Percentiles rank a stretch among this genome's conserved stretches.
Conservation (phyloP, 2,888 invertebrate genomes). For the Gastrophysa polygoni region DNA sequence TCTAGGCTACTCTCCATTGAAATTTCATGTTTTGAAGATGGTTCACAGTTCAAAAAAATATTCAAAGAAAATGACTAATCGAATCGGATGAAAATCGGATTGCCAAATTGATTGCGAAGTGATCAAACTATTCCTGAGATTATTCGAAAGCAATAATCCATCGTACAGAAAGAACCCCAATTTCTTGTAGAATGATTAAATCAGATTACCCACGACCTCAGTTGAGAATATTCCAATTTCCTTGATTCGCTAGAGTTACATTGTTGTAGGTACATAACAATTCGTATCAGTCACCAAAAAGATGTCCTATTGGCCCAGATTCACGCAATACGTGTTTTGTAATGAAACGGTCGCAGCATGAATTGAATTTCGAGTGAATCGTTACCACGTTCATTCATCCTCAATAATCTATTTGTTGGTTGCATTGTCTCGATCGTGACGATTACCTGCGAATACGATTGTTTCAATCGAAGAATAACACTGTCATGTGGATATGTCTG, state of each 20-base stretch:
- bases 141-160: too few species aligned
- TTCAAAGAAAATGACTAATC: too few species aligned
- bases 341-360: conserved; percentile 27
- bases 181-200: not conserved
- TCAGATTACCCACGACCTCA: not conserved
- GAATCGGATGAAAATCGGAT: too few species aligned
- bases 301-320: conserved; percentile 27
- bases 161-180: too few species aligned
- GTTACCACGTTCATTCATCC: conserved; percentile 21
- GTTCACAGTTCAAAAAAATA: too few species aligned
- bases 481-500: not conserved
- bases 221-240: not conserved
- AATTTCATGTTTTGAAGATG: too few species aligned
- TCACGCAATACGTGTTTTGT: conserved; percentile 29
- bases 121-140: too few species aligned
- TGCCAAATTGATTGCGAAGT: too few species aligned
- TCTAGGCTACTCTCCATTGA: too few species aligned
- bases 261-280: conserved; percentile 9
- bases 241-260: not conserved
- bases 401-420: conserved; percentile 19
- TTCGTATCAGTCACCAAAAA: conserved; percentile 22
- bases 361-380: conserved; percentile 28
- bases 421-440: conserved; percentile 1
- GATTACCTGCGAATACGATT: not conserved
- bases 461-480: not conserved